phyloP scores from a whole-genome alignment of 2,113 vertebrate species.

The Siphamia tubifer region DNA sequence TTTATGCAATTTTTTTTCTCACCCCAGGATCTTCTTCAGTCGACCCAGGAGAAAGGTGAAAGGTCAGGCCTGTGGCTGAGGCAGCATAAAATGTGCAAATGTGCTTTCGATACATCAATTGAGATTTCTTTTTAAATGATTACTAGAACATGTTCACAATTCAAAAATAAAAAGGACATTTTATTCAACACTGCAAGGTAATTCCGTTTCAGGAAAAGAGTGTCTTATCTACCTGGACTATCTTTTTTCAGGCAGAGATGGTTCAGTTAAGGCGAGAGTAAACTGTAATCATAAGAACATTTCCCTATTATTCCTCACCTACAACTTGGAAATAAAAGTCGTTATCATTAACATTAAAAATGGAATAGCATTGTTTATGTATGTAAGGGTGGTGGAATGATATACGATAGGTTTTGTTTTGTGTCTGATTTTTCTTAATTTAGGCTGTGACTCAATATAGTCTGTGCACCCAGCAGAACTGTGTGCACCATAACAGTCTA shows the following conservation, averaged over 20 bases:
- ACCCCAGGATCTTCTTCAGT: background rate
- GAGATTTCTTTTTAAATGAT: no score
- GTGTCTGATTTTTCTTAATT: background rate
- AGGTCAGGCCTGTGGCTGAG: constrained; percentile 17
- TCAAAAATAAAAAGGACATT: no score
- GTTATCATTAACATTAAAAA: background rate
- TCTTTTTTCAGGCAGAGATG: no score
- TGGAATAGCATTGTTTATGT: no score
- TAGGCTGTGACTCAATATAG: background rate
- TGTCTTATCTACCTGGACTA: no score
- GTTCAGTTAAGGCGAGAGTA: no score
- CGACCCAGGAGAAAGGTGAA: constrained; percentile 21
- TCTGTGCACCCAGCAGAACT: background rate
- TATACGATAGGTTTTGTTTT: no score
- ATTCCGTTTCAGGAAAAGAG: no score
- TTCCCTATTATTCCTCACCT: background rate
- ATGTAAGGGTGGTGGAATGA: no score
- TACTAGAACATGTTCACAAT: no score
- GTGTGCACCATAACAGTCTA: constrained; percentile 7
- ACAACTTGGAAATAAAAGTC: background rate
- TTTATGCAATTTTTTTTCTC: constrained; percentile 1
- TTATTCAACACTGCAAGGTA: no score
- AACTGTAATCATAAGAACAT: background rate
- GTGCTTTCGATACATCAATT: background rate
- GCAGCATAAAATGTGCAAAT: constrained; percentile 10